phyloP scores from a whole-genome alignment of 2,113 vertebrate species.

The Baryphthengus martii region DNA sequence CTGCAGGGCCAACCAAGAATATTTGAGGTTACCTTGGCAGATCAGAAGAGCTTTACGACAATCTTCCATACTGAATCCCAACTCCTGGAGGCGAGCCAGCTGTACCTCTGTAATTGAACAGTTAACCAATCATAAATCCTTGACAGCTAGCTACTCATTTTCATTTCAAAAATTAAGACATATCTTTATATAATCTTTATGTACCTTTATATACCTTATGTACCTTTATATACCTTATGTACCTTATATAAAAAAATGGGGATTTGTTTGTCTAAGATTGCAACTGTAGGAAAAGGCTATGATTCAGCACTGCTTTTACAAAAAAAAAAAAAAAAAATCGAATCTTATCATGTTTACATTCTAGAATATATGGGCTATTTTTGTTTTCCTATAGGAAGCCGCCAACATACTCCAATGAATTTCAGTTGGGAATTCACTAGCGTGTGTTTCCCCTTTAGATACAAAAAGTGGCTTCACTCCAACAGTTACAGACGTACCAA shows the following conservation, averaged over 20 bases:
- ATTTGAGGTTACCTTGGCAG: slow-evolving; percentile 82
- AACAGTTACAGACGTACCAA: slow-evolving; percentile 74
- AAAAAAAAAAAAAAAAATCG: neutral
- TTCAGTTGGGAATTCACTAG: neutral
- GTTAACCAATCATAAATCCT: neutral
- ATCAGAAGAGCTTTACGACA: slow-evolving; percentile 84
- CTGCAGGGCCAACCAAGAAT: neutral
- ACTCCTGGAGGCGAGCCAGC: slow-evolving; percentile 84
- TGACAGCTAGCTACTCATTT: neutral
- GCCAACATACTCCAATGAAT: neutral
- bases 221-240: no score
- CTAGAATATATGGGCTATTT: neutral
- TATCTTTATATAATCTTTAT: no score
- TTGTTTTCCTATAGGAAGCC: neutral
- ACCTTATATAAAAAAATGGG: neutral
- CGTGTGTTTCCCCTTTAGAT: neutral
- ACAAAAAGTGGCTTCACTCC: neutral
- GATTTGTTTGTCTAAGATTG: neutral
- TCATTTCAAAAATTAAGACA: neutral
- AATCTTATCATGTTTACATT: neutral
- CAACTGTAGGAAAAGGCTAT: neutral
- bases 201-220: no score
- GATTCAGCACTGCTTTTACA: neutral
- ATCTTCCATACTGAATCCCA: slow-evolving; percentile 89
- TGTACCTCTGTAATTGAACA: slow-evolving; percentile 78